Percentiles rank a stretch among this genome's conserved stretches.
These are phyloP conservation scores for Drosophila lini DNA, from an alignment of 1,140 invertebrate species.

Conservation along the genomic window DNA sequence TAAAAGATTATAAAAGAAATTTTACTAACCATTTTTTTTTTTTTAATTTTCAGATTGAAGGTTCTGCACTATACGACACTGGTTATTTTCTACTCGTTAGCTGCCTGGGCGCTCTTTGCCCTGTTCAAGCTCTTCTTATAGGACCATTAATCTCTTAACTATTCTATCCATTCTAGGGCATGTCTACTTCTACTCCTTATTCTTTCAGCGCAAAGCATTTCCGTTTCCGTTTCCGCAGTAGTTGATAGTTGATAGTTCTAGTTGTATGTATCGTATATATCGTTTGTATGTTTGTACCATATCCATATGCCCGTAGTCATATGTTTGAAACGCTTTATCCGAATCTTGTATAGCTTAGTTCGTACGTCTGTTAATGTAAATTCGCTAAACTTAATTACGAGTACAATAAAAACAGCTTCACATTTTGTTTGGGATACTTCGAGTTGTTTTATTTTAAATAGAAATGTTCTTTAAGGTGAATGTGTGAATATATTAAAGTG, in stretches of 20 bases:
- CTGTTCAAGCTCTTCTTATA: slow-evolving; percentile 69
- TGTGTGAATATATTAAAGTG: neutral
- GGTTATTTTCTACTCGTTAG: slow-evolving; percentile 67
- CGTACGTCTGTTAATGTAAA: slow-evolving; percentile 48
- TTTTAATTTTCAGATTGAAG: slow-evolving; percentile 79
- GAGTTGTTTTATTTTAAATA: neutral
- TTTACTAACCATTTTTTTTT: too few species aligned
- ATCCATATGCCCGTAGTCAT: slow-evolving; percentile 56
- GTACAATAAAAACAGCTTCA: slow-evolving; percentile 74
- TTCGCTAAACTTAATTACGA: slow-evolving; percentile 41
- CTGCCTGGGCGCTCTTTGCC: slow-evolving; percentile 63
- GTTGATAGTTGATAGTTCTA: slow-evolving; percentile 57
- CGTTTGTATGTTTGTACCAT: slow-evolving; percentile 62
- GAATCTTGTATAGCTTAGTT: slow-evolving; percentile 55
- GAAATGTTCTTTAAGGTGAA: neutral
- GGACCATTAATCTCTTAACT: slow-evolving; percentile 19
- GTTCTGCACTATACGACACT: slow-evolving; percentile 73
- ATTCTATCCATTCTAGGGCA: slow-evolving; percentile 43
- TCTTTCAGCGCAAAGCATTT: slow-evolving; percentile 28
- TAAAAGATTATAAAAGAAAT: rapidly evolving
- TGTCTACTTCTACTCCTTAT: slow-evolving; percentile 26
- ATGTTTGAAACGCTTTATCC: slow-evolving; percentile 60
- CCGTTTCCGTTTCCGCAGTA: slow-evolving; percentile 37
- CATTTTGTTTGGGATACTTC: slow-evolving; percentile 68
- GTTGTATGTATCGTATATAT: slow-evolving; percentile 39